Conservation (phyloP, 2,888 invertebrate species). For the Omphaloscelis lunosa region DNA sequence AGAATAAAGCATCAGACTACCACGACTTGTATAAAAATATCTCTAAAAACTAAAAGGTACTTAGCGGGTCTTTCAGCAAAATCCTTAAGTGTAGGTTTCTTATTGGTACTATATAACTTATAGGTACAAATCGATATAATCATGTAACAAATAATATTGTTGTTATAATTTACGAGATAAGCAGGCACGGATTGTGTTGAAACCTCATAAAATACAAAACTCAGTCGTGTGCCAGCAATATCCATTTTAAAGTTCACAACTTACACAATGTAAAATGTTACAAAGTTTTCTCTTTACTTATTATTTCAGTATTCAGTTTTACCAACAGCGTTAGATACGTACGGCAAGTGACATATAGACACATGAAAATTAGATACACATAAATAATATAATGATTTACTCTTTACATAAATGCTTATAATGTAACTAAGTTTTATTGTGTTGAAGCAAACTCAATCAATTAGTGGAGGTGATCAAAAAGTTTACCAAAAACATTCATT, state of each 20-base stretch:
- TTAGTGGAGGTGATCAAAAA: background rate
- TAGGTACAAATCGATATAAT: constrained; percentile 9
- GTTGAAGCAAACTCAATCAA: background rate
- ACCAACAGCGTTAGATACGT: background rate
- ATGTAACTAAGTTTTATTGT: background rate
- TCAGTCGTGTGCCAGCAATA: constrained; percentile 42
- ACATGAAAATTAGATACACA: background rate
- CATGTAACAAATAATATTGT: constrained; percentile 14
- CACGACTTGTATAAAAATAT: background rate
- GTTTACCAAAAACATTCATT: background rate
- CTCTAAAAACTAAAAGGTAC: background rate
- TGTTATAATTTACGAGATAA: constrained; percentile 50
- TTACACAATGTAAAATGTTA: constrained; percentile 33
- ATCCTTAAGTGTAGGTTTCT: background rate
- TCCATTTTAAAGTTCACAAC: constrained; percentile 46
- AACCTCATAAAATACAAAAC: constrained; percentile 49
- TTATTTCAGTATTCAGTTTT: background rate
- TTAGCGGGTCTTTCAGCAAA: background rate
- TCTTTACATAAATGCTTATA: background rate
- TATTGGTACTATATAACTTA: background rate
- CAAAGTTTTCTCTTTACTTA: constrained; percentile 28
- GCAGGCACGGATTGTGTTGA: constrained; percentile 52
- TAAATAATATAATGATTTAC: background rate
- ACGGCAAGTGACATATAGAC: background rate
- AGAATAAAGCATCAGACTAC: background rate